Percentiles rank a stretch among this genome's conserved stretches.
Conservation (phyloP, 2,888 invertebrate genomes). For the Resseliella maxima region DNA sequence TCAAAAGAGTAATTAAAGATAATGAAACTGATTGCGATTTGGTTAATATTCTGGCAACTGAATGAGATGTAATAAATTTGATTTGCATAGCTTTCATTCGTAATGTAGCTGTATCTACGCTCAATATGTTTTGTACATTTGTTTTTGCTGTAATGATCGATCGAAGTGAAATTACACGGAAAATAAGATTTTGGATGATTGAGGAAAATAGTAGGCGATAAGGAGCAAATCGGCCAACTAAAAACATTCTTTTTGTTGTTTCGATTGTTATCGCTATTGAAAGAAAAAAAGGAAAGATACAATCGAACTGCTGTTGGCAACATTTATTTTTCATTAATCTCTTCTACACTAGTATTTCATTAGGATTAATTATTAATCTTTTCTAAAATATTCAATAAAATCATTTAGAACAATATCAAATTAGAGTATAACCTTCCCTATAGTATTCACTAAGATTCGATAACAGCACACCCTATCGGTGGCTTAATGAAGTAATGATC, state of each 20-base stretch:
- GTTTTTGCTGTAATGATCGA: not conserved
- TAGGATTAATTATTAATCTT: not conserved
- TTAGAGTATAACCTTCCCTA: no score
- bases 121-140: not conserved
- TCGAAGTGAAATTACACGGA: constrained; percentile 27
- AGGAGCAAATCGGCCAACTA: not conserved
- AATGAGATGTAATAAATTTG: constrained; percentile 25
- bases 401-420: no score
- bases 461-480: no score
- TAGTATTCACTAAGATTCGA: no score
- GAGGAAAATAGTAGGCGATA: constrained; percentile 25
- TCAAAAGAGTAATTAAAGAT: constrained; percentile 36
- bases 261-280: not conserved
- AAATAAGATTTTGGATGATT: constrained; percentile 38
- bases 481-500: no score
- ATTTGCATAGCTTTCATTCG: not conserved
- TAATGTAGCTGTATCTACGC: not conserved
- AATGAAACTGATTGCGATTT: constrained; percentile 6
- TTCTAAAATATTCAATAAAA: no score
- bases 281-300: not conserved
- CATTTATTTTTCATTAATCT: not conserved
- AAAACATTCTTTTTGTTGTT: not conserved
- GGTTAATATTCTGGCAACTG: not conserved
- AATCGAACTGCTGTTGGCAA: not conserved
- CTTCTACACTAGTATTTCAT: not conserved